Evolutionary conservation across 2,888 invertebrate genomes (phyloP).

Genomic region (Tupiocoris notatus): DNA sequence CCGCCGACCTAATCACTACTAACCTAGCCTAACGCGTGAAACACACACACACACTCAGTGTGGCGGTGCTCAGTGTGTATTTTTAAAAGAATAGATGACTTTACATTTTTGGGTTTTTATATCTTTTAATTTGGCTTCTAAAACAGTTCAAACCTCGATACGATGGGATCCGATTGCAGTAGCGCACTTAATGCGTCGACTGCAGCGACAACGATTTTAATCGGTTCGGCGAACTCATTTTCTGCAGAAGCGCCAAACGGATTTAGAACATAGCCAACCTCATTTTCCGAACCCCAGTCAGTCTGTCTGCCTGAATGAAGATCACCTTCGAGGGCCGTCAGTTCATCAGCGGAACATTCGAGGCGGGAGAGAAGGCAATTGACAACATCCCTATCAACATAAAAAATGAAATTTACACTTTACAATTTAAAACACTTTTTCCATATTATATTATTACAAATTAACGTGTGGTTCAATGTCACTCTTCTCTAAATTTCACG

Average conservation of each 20-base stretch:
- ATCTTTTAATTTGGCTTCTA: no score
- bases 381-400: constrained; percentile 25
- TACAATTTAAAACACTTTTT: no score
- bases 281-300: not conserved
- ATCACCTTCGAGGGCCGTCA: constrained; percentile 2
- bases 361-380: constrained; percentile 18
- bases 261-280: constrained; percentile 7
- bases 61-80: no score
- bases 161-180: constrained; percentile 10
- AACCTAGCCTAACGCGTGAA: no score
- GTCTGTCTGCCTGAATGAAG: not conserved
- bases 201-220: not conserved
- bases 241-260: constrained; percentile 11
- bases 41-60: no score
- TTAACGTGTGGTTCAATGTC: no score
- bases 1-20: no score
- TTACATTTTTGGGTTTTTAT: no score
- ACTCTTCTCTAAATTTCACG: no score
- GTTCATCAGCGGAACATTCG: constrained; percentile 26
- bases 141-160: constrained; percentile 6
- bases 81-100: no score
- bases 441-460: no score
- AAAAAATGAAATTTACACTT: no score
- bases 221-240: constrained; percentile 25
- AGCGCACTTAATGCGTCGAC: constrained; percentile 15